Evolutionary conservation across 2,113 vertebrate species (phyloP).

Genomic region (Rhegmatorhina hoffmannsi): DNA sequence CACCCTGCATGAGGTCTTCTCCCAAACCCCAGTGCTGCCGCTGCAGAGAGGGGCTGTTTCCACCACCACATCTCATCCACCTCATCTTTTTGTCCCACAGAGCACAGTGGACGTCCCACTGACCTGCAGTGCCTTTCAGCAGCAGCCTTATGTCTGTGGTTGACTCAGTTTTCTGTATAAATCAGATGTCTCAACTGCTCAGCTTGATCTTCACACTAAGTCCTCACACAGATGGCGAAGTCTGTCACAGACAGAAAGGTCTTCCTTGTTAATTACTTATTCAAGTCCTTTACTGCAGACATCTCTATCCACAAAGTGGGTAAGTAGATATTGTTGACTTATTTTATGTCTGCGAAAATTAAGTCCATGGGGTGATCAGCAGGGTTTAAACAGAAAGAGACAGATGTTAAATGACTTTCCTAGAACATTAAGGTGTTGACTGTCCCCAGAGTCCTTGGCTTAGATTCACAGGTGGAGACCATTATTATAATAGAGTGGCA

Average conservation of each 20-base stretch:
- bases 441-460: constrained; percentile 25
- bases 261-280: constrained; percentile 4
- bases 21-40: not conserved
- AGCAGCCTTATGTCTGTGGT: not conserved
- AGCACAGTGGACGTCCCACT: not conserved
- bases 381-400: constrained; percentile 11
- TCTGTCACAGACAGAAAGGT: not conserved
- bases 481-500: not conserved
- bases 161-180: not conserved
- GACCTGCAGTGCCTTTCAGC: accelerated
- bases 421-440: not conserved
- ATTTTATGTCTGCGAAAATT: constrained; percentile 17
- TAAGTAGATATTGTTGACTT: not conserved
- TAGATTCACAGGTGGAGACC: not conserved
- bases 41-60: not conserved
- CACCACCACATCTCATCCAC: accelerated
- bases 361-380: not conserved
- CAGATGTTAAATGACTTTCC: constrained; percentile 34
- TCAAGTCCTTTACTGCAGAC: not conserved
- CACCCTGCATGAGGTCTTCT: not conserved
- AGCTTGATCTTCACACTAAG: not conserved
- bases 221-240: not conserved
- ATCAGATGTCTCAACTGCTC: not conserved
- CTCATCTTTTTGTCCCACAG: not conserved
- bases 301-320: not conserved